Base-by-base conservation (phyloP, 2,797 vertebrate genomes). In the Microhierax caerulescens region DNA sequence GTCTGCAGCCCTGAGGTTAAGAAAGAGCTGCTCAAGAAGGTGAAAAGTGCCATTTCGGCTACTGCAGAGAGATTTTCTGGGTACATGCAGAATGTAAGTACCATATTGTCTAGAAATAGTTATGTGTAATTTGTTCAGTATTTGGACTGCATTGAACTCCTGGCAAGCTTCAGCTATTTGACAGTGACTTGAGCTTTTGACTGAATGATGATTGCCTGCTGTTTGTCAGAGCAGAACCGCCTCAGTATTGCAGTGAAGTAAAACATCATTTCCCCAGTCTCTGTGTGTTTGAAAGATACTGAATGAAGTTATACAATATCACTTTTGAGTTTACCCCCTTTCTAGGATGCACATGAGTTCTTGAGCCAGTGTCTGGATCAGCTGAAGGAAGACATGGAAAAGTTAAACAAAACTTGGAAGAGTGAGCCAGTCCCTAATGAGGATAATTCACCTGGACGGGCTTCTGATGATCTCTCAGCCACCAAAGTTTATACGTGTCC, bases 301-400 rank as follows among this genome's bases (percentile, higher is more conserved):
- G 56, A 73, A 53, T 60, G 23, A 89, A 68, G 41, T 69, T 45
- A 11, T 32, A 36, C 43, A 39, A 85, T 88, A 65, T 32, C 34
- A 19, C 27, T 91, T 57, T 39, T 72, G 65, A 34, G 12, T 84
- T 61, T 95, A 13, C 24, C 22, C 36, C 2, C 0, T 85, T 95
- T 92, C 68, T 96, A 99, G 99, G 99, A 99, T 93, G 99, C 99
- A 50, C 99, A 99, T 75, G 99, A 99, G 97, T 99, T 99, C 97
- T 96, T 99, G 97, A 99, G 99, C 96, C 99, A 99, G 97, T 99
- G 99, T 98, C 98, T 99, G 97, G 99, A 99, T 97, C 99, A 99
- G 97, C 97, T 99, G 73, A 99, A 99, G 96, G 99, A 99, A 25
- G 99, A 99, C n/a, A 99, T 99, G 97, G 99, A 99, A 95, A 99